Evolutionary conservation across 2,797 vertebrate genomes (phyloP).

Genomic region (Aeoliscus strigatus): DNA sequence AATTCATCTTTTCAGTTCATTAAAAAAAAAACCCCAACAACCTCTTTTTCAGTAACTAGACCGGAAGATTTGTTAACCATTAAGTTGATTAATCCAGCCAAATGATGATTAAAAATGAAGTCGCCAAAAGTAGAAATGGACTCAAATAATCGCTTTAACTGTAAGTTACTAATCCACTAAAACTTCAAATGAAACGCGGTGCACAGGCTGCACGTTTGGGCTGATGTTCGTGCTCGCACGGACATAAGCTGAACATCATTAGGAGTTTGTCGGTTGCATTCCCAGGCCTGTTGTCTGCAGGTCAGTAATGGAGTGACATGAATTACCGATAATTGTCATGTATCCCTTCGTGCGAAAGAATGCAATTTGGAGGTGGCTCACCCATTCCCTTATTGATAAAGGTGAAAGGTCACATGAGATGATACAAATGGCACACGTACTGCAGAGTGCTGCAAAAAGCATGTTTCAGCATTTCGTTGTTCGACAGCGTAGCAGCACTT

Average conservation of each 20-base stretch:
- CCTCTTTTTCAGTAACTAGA: conserved; percentile 68
- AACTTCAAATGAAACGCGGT: conserved; percentile 54
- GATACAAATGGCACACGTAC: conserved; percentile 68
- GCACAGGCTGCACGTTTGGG: conserved; percentile 33
- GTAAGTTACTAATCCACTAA: conserved; percentile 65
- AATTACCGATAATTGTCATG: conserved; percentile 80
- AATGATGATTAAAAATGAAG: conserved; percentile 82
- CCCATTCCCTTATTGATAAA: conserved; percentile 75
- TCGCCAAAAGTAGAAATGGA: conserved; percentile 65
- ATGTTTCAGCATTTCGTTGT: conserved; percentile 70
- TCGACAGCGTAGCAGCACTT: conserved; percentile 66
- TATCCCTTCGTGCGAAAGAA: conserved; percentile 73
- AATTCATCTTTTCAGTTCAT: conserved; percentile 40
- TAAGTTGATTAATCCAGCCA: conserved; percentile 82
- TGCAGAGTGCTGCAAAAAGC: conserved; percentile 63
- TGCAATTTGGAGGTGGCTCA: conserved; percentile 72
- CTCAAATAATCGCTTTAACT: conserved; percentile 68
- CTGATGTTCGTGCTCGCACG: conserved; percentile 56
- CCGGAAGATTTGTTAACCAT: conserved; percentile 80
- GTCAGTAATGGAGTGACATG: conserved; percentile 81
- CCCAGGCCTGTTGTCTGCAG: conserved; percentile 64
- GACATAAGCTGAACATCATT: conserved; percentile 64
- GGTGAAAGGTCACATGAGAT: conserved; percentile 76
- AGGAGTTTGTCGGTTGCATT: conserved; percentile 73
- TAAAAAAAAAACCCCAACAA: conserved; percentile 51